phyloP scores from a whole-genome alignment of 2,797 vertebrate species.

The Novumbra hubbsi region DNA sequence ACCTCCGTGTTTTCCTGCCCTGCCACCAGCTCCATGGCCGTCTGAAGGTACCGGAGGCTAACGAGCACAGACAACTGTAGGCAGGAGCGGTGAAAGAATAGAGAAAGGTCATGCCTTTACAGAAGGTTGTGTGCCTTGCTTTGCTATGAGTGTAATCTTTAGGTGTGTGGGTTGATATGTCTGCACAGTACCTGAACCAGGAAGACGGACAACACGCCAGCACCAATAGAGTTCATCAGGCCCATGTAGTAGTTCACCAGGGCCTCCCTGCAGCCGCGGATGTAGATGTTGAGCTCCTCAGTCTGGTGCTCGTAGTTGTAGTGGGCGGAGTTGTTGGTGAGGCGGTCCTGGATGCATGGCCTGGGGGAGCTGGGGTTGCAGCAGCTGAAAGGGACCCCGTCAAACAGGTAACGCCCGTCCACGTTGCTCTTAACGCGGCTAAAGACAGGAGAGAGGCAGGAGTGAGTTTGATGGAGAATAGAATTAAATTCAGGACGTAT shows the following conservation, averaged over 20 bases:
- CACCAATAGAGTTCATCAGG: slow-evolving; percentile 79
- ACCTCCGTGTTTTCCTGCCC: slow-evolving; percentile 78
- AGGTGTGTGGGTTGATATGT: not conserved
- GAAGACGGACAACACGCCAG: slow-evolving; percentile 73
- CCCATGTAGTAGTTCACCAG: slow-evolving; percentile 78
- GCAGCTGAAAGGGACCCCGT: slow-evolving; percentile 83
- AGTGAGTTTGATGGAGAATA: not conserved
- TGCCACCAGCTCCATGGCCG: slow-evolving; percentile 80
- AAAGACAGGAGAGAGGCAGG: slow-evolving; percentile 5
- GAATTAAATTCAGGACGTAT: slow-evolving; percentile 14
- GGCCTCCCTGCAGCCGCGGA: slow-evolving; percentile 77
- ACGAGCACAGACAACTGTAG: slow-evolving; percentile 74
- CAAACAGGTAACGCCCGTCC: slow-evolving; percentile 79
- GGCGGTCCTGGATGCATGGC: slow-evolving; percentile 80
- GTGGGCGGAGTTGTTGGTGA: slow-evolving; percentile 82
- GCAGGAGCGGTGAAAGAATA: not conserved
- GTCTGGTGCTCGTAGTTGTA: slow-evolving; percentile 80
- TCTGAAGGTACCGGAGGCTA: slow-evolving; percentile 83
- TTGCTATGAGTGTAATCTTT: not conserved
- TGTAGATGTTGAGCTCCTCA: slow-evolving; percentile 81
- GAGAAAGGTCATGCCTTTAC: not conserved
- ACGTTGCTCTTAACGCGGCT: slow-evolving; percentile 83
- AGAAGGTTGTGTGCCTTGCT: not conserved
- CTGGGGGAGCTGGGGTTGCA: slow-evolving; percentile 81
- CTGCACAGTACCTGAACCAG: slow-evolving; percentile 69